A percentile compares a stretch with the other conserved stretches of the same genome.
phyloP scores from a whole-genome alignment of 2,797 vertebrate genomes.

The Phoebastria nigripes region DNA sequence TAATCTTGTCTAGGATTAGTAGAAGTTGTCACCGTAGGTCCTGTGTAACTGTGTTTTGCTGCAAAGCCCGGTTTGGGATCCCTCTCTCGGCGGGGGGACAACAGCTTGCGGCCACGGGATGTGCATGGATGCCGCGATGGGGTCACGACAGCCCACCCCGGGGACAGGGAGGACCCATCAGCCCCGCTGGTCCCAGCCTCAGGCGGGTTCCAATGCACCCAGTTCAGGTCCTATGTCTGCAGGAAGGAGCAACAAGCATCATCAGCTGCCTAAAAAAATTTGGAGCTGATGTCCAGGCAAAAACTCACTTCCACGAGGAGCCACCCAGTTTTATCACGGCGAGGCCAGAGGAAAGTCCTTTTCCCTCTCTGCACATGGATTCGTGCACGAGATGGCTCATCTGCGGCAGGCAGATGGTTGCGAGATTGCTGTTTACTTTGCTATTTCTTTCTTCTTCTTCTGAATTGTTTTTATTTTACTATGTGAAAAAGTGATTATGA shows the following conservation, averaged over 20 bases:
- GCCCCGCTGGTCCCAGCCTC: neutral
- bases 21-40: neutral
- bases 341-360: neutral
- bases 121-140: accelerated
- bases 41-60: neutral
- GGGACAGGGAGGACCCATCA: too few relatives aligned
- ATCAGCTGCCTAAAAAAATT: neutral
- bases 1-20: neutral
- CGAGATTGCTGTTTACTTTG: neutral
- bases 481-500: neutral
- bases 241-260: neutral
- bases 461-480: neutral
- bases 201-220: too few relatives aligned
- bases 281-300: too few relatives aligned
- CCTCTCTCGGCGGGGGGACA: accelerated
- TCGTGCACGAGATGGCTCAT: neutral
- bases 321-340: accelerated
- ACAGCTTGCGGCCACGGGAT: neutral
- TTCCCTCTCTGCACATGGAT: neutral
- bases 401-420: neutral
- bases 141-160: neutral
- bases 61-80: neutral
- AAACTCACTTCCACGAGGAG: accelerated
- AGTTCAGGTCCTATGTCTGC: neutral
- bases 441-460: neutral